A percentile compares a stretch with the other conserved stretches of the same genome.
Evolutionary conservation across 2,113 vertebrate species (phyloP).

Genomic region (Meles meles): DNA sequence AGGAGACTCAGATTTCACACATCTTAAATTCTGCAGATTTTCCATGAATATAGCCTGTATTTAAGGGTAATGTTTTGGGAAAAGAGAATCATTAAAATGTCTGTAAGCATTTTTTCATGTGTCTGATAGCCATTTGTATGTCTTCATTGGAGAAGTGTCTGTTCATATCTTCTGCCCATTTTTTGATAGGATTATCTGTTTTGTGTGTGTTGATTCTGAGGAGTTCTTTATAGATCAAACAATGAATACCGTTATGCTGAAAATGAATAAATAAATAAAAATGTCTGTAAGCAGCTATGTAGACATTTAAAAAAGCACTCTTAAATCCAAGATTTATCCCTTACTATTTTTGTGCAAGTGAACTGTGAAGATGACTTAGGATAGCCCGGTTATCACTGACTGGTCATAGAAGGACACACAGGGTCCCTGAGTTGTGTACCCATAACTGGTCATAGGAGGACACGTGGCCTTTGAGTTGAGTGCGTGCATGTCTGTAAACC

Average conservation of each 20-base stretch:
- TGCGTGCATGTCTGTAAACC: background rate
- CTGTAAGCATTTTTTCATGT: no score
- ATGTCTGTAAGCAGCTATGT: background rate
- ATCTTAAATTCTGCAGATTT: background rate
- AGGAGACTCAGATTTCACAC: accelerated
- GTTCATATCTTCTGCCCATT: no score
- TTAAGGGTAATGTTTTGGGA: background rate
- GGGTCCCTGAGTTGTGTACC: background rate
- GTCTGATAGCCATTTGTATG: no score
- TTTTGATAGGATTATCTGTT: no score
- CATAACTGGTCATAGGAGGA: background rate
- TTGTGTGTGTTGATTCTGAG: no score
- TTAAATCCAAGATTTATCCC: background rate
- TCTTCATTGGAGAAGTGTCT: no score
- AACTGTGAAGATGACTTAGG: background rate
- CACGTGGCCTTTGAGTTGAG: background rate
- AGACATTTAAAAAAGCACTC: background rate
- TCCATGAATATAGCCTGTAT: background rate
- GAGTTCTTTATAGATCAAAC: no score
- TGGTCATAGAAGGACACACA: accelerated
- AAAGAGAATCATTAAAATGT: background rate
- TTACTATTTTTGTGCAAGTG: background rate
- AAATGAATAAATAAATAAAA: no score
- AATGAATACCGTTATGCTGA: no score
- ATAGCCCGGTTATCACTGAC: no score